Evolutionary conservation across 2,888 invertebrate species (phyloP).

Genomic region (Chaetoderma sp.): DNA sequence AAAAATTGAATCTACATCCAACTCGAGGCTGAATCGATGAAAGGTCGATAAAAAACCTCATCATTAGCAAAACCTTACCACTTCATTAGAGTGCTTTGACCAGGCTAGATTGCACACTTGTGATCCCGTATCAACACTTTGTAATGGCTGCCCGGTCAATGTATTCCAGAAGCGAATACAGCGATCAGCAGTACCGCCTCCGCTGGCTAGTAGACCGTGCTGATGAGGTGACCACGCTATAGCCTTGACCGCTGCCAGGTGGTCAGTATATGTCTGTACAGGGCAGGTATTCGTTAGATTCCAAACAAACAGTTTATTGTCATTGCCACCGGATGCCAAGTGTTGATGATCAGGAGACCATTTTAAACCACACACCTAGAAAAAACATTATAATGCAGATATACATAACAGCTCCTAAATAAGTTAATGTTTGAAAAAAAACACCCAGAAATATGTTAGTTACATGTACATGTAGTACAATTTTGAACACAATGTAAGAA

Average conservation of each 20-base stretch:
- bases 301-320: constrained; percentile 95
- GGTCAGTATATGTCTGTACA: constrained; percentile 95
- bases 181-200: constrained; percentile 99
- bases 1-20: too few species aligned
- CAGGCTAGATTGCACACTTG: constrained; percentile 99
- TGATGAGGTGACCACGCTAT: constrained; percentile 99
- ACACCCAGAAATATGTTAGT: too few species aligned
- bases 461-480: too few species aligned
- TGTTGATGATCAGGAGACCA: constrained; percentile 99
- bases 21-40: too few species aligned
- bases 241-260: constrained; percentile 93
- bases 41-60: too few species aligned
- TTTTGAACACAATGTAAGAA: too few species aligned
- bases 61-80: too few species aligned
- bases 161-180: constrained; percentile 99
- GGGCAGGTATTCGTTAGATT: constrained; percentile 76
- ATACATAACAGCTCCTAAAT: too few species aligned
- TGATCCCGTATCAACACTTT: constrained; percentile 96
- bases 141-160: constrained; percentile 96
- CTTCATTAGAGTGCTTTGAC: constrained; percentile 98
- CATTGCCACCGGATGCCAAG: constrained; percentile 98
- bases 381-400: constrained; percentile 17
- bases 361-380: constrained; percentile 89
- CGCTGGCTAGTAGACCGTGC: constrained; percentile 94
- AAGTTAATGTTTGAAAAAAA: not conserved